Base-by-base conservation (phyloP, 1,140 invertebrate species). In the Pollicipes pollicipes region DNA sequence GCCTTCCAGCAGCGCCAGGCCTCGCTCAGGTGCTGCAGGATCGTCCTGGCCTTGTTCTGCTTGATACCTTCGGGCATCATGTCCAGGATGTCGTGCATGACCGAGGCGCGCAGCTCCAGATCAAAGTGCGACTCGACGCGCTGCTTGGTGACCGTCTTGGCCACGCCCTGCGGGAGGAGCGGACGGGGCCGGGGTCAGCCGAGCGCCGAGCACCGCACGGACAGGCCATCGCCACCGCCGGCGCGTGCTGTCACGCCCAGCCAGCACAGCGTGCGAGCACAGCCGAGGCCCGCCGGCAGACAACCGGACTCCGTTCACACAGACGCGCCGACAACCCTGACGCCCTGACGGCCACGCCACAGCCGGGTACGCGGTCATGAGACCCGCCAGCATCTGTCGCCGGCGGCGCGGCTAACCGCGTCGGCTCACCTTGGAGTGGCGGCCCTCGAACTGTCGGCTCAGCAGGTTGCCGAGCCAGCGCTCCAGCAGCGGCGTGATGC, bases 41-140 rank as follows among this genome's bases (percentile, higher is more conserved):
- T 99, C 0, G 97, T 98, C 74, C 96, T 85, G 0, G 97, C 97
- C 80, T 99, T 99, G 81, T 99, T 99, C 78, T 99, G 96, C 78
- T 99, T 99, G 76, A 99, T 99, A 73, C 97, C 97, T 82, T 99
- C 97, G 0, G 97, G 97, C 97, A 99, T 99, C 97, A 99, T 99
- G 78, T 99, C 97, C 0, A 99, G 87, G 77, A 99, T 99, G 78
- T 99, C 97, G 81, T 99, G 97, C 97, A 99, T 99, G 26, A 97
- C 95, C 0, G 95, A 97, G 63, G 95, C 95, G 76, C 97, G 84
- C 73, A 99, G 81, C 82, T 99, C 97, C 70, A 99, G 83, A 86
- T 99, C 97, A 81, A 98, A 99, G 82, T 99, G 97, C 68, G 94
- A 97, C 77, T 99, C 97, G 0, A 99, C 97, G 77, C 97, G 85